These are phyloP conservation scores for Drosophila trichaetosa DNA, from an alignment of 2,888 invertebrate species.

Conservation along the genomic window DNA sequence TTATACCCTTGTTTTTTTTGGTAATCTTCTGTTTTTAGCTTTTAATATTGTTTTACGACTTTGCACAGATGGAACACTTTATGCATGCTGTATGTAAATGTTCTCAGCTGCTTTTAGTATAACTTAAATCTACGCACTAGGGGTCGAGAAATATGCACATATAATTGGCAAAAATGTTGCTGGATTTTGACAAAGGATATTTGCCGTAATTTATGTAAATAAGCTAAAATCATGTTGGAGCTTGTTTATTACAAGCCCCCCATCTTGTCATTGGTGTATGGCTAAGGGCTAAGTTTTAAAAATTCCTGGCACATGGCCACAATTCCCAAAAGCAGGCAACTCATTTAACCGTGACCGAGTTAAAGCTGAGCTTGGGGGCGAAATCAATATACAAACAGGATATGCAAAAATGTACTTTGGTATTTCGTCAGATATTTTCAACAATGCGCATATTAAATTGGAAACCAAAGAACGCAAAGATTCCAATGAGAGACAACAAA, in stretches of 20 bases:
- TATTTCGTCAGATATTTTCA: constrained; percentile 37
- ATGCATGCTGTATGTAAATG: constrained; percentile 56
- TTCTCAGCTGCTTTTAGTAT: constrained; percentile 21
- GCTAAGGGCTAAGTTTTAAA: constrained; percentile 39
- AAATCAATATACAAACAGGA: constrained; percentile 47
- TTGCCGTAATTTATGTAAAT: constrained; percentile 49
- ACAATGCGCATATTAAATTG: constrained; percentile 39
- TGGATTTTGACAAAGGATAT: constrained; percentile 33
- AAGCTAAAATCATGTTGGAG: constrained; percentile 32
- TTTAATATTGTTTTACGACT: constrained; percentile 57
- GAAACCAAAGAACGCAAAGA: neutral
- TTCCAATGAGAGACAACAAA: neutral
- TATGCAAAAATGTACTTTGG: constrained; percentile 36
- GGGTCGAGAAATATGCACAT: constrained; percentile 22
- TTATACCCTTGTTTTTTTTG: neutral
- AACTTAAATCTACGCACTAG: constrained; percentile 30
- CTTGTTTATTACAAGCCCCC: constrained; percentile 31
- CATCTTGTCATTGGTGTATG: constrained; percentile 13
- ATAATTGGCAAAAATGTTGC: constrained; percentile 44
- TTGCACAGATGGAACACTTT: constrained; percentile 53
- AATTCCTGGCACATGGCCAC: constrained; percentile 43
- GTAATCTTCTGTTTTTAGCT: neutral
- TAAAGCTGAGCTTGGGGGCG: neutral
- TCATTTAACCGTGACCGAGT: constrained; percentile 39
- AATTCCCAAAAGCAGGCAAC: constrained; percentile 18